phyloP scores from a whole-genome alignment of 2,113 vertebrate genomes.

The Siphamia tubifer region DNA sequence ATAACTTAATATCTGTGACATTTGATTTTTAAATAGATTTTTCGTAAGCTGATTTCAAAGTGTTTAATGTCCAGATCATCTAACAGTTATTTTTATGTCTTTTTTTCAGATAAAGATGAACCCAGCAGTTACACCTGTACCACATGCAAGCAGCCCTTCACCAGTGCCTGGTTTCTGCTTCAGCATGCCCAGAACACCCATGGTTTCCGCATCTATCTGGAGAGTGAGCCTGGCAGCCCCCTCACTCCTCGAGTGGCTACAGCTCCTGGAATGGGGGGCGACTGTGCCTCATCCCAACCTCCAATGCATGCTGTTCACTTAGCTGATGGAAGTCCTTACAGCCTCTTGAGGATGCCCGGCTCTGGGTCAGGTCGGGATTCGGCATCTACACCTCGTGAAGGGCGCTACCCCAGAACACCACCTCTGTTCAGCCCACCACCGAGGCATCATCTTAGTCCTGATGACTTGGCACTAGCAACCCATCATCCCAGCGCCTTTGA shows the following conservation, averaged over 20 bases:
- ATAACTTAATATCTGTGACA: too few species aligned
- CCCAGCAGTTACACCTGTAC: constrained; percentile 99
- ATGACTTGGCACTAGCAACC: constrained; percentile 96
- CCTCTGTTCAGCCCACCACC: constrained; percentile 97
- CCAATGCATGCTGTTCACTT: constrained; percentile 95
- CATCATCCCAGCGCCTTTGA: constrained; percentile 99
- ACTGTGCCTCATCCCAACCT: constrained; percentile 95
- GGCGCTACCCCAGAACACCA: constrained; percentile 94
- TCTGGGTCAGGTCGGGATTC: constrained; percentile 92
- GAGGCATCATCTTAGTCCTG: constrained; percentile 95
- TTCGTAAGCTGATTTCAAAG: too few species aligned
- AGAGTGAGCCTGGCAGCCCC: constrained; percentile 96
- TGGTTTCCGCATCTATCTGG: constrained; percentile 98
- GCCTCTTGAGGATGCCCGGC: constrained; percentile 94
- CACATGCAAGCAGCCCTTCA: constrained; percentile 99
- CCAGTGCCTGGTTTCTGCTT: constrained; percentile 99
- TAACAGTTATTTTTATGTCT: constrained; percentile 16
- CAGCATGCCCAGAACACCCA: constrained; percentile 99
- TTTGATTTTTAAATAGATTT: too few species aligned
- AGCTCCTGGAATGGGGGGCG: constrained; percentile 94
- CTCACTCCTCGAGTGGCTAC: constrained; percentile 95
- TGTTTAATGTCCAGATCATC: too few species aligned
- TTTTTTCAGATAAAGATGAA: constrained; percentile 94
- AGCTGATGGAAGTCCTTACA: constrained; percentile 97
- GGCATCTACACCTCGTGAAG: constrained; percentile 89